Evolutionary conservation across 2,888 invertebrate species (phyloP).

Genomic region (Rutpela maculata): DNA sequence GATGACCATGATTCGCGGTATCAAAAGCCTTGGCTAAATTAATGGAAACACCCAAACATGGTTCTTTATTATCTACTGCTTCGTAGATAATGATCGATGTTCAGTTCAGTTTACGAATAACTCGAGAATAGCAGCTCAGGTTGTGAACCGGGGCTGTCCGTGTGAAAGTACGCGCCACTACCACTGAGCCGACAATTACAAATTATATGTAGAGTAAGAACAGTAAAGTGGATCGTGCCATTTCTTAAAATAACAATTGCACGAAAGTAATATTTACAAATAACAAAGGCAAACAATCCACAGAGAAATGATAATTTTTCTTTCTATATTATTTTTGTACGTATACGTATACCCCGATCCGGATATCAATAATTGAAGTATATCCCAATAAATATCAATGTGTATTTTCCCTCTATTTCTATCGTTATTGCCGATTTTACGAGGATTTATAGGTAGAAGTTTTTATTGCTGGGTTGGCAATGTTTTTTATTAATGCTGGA

Average conservation of each 20-base stretch:
- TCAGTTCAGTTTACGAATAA: too few relatives aligned
- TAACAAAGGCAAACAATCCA: not conserved
- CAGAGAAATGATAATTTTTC: constrained; percentile 8
- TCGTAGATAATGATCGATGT: too few relatives aligned
- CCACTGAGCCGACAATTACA: too few relatives aligned
- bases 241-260: not conserved
- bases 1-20: too few relatives aligned
- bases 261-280: not conserved
- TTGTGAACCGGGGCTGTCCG: too few relatives aligned
- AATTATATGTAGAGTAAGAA: not conserved
- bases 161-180: too few relatives aligned
- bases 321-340: not conserved
- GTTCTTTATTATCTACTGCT: too few relatives aligned
- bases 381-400: constrained; percentile 37
- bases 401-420: constrained; percentile 21
- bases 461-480: constrained; percentile 16
- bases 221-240: not conserved
- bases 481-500: constrained; percentile 28
- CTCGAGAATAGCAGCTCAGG: too few relatives aligned
- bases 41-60: too few relatives aligned
- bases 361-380: constrained; percentile 21
- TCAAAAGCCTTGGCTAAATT: too few relatives aligned
- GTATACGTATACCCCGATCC: not conserved
- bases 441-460: constrained; percentile 26
- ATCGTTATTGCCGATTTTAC: constrained; percentile 17